Evolutionary conservation across 2,888 invertebrate species (phyloP), one percentile per base, ranked within the genome.

Genomic region (Oxystoma pomonae): DNA sequence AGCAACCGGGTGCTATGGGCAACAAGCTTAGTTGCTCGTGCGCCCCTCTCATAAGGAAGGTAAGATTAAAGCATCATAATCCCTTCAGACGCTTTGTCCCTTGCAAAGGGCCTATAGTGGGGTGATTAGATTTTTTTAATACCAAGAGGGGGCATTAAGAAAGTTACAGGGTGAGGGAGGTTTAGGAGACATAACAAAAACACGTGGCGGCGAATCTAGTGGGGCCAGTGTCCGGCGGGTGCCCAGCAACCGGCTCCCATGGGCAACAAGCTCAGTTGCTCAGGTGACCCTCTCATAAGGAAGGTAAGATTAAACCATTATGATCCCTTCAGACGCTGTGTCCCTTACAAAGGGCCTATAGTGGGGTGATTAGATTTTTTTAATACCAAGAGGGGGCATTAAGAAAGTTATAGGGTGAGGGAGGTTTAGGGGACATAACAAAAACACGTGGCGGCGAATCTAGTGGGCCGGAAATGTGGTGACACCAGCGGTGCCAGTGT

Each of bases 231-330:
- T 75, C 76, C 84, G 81, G 84, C 87, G 59, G 71, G 70, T 67
- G 60, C 65, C 50, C 20, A 50, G 20, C 59, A 59, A 57, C 58
- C 59, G 58, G 65, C 64, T 61, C 65, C 65, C 60, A 67, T 97
- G 97, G 97, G 97, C 83, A 97, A 97, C 86, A 97, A 97, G 86
- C 86, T 97, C 81, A 94, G 94, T 82, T 96, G 95, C 85, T 94
- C 95, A 78, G 97, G 97, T 85, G 96, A 95, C 77, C 96, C 97
- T 77, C 87, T 97, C 80, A 91, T 96, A 83, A 91, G 95, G 85
- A 96, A 96, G 86, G 67, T 64, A 63, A 19, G 58, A 9, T 12
- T 3, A 35, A 35, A 35, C 5, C 3, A 35, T 12, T 12, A 35
- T 35, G n/a, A n/a, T n/a, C n/a, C n/a, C n/a, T n/a, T n/a, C n/a